Base-by-base conservation (phyloP, 1,140 invertebrate genomes). In the Lasaia peninsularis region DNA sequence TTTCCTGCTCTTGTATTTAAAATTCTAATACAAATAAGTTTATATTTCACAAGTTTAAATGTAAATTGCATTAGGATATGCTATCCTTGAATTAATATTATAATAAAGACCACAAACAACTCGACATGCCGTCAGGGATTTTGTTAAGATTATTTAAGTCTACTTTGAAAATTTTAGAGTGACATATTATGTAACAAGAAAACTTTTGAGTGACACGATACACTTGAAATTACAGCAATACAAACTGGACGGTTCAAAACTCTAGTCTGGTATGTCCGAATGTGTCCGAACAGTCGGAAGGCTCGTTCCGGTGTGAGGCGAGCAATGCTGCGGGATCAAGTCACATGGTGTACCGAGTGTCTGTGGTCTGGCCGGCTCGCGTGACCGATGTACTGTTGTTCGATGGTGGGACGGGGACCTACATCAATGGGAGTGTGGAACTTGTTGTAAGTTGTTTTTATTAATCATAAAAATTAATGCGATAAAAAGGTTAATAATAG, bases 221-320 rank as follows among this genome's bases (percentile, higher is more conserved):
- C 6, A 12, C n/a, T 12, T 4, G 0, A 12, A 14, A 35, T 67
- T 54, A 0, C 56, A 85, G 81, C 37, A 85, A 85, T 48, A 67
- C 67, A 24, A 60, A 73, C 33, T 85, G 79, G 81, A 20, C 63
- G 1, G 6, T 65, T 0, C 12, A 62, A 9, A 73, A 77, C 16
- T 56, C 63, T 0, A 57, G 65, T 2, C 33, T 82, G 5, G 60
- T 31, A 33, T 56, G 61, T 14, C 54, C 33, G 3, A 75, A 73
- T n/a, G 51, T 73, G 11, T 58, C 70, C 1, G 33, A 28, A 6
- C 18, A 62, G 2, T 75, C 75, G 0, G 71, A 67, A 28, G 86
- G 85, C 6, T 3, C 65, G 9, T 83, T 68, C 35, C 67, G 69
- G 0, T 89, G 85, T 52, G 63, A 67, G 9, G 83, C 80, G 0